A percentile compares a stretch with the other conserved stretches of the same genome.
phyloP scores from a whole-genome alignment of 2,113 vertebrate genomes.

The Camelus dromedarius region DNA sequence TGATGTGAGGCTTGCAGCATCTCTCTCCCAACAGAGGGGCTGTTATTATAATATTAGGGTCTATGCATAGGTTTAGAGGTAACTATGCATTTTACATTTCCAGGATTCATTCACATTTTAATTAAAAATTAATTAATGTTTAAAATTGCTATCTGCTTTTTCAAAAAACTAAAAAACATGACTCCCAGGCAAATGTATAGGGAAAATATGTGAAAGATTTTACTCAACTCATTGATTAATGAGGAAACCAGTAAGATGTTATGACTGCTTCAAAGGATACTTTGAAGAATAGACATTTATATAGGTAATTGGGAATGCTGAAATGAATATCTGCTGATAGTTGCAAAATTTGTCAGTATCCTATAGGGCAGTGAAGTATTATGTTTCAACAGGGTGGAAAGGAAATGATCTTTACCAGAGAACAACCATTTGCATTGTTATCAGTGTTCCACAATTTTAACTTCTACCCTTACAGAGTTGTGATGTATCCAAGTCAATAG shows the following conservation, averaged over 20 bases:
- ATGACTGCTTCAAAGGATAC: not conserved
- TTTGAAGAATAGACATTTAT: not conserved
- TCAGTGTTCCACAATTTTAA: not conserved
- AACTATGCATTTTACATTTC: not conserved
- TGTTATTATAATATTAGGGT: not conserved
- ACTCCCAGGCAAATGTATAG: not conserved
- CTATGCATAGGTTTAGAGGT: not conserved
- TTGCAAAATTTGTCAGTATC: not conserved
- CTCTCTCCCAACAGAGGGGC: not conserved
- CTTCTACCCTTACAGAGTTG: not conserved
- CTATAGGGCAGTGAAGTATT: not conserved
- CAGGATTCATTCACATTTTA: not conserved
- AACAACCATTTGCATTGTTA: not conserved
- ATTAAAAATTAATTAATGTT: not conserved
- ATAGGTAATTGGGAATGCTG: not conserved
- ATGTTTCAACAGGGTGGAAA: not conserved
- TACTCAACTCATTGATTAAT: not conserved
- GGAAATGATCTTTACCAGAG: not conserved
- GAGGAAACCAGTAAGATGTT: not conserved
- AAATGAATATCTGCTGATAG: not conserved
- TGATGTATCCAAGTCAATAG: not conserved
- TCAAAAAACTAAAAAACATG: not conserved
- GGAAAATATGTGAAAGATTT: not conserved
- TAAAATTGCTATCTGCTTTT: conserved; percentile 26
- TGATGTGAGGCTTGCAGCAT: not conserved